Evolutionary conservation across 2,113 vertebrate genomes (phyloP).

Genomic region (Pollimyrus isidori): DNA sequence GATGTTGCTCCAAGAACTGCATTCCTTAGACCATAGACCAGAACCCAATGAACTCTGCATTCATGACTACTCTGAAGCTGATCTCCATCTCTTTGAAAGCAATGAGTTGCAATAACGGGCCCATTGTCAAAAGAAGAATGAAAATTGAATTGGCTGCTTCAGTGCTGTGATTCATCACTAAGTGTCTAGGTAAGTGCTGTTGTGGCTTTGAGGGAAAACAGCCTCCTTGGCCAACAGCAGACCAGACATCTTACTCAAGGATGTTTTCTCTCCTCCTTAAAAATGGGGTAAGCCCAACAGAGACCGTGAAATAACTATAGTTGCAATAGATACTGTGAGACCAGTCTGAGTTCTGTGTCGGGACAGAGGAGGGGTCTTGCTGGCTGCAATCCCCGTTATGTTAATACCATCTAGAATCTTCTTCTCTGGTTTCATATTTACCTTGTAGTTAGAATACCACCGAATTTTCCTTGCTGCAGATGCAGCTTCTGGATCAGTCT

Average conservation of each 20-base stretch:
- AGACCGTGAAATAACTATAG: background rate
- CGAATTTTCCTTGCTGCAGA: background rate
- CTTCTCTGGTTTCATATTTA: background rate
- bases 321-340: background rate
- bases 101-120: background rate
- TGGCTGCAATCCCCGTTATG: background rate
- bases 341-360: background rate
- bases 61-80: background rate
- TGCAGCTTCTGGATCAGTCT: slow-evolving; percentile 7
- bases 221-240: background rate
- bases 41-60: background rate
- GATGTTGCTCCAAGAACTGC: background rate
- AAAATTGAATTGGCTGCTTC: background rate
- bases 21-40: background rate
- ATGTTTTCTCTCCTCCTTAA: background rate
- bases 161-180: background rate
- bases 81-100: slow-evolving; percentile 3
- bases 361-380: background rate
- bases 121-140: background rate
- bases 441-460: background rate
- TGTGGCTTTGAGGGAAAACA: background rate
- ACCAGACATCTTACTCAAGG: slow-evolving; percentile 1
- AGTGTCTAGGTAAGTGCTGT: background rate
- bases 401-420: background rate
- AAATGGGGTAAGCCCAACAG: background rate